These are phyloP conservation scores for Molossus molossus DNA, from an alignment of 2,797 vertebrate genomes.

Conservation along the genomic window DNA sequence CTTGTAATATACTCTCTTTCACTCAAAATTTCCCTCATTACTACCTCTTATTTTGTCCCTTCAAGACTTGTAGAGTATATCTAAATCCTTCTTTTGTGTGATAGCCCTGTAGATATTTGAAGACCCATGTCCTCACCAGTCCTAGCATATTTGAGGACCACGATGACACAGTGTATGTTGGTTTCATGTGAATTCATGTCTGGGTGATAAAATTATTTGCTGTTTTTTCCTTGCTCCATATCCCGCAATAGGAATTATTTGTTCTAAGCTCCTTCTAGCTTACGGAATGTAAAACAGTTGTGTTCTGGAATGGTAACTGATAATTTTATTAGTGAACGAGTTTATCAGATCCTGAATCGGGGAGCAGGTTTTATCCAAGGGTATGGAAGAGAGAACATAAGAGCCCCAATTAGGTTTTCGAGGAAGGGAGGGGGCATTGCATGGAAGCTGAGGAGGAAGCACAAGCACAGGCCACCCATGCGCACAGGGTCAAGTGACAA, in stretches of 20 bases:
- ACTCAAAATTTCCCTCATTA: background rate
- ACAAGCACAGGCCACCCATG: background rate
- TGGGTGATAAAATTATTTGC: background rate
- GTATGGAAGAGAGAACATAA: background rate
- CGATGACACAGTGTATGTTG: background rate
- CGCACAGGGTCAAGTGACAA: background rate
- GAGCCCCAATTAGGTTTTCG: background rate
- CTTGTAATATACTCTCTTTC: background rate
- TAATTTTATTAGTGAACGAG: constrained; percentile 21
- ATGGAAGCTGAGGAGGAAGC: background rate
- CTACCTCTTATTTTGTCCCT: constrained; percentile 5
- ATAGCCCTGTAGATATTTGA: background rate
- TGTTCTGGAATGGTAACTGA: constrained; percentile 42
- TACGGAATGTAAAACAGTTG: constrained; percentile 20
- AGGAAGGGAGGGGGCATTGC: background rate
- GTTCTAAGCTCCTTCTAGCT: constrained; percentile 10
- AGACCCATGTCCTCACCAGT: background rate
- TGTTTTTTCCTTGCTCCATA: background rate
- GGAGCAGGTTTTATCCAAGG: background rate
- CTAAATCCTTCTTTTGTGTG: background rate
- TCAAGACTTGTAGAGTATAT: background rate
- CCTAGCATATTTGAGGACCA: background rate
- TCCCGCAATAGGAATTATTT: background rate
- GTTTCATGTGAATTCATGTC: constrained; percentile 21
- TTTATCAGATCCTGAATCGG: background rate